phyloP scores from a whole-genome alignment of 2,797 vertebrate species.

The Uromys caudimaculatus region DNA sequence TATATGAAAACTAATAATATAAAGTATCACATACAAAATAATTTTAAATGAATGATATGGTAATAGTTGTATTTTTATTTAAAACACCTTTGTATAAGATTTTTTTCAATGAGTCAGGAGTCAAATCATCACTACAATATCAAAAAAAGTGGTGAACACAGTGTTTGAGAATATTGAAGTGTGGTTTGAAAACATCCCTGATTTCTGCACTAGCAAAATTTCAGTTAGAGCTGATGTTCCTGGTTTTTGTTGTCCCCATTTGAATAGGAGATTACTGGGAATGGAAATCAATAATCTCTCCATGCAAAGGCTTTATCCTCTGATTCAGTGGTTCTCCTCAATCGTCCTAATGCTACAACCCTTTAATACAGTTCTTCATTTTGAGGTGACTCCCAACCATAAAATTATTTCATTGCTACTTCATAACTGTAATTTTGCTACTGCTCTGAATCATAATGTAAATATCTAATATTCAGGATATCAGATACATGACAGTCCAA shows the following conservation, averaged over 20 bases:
- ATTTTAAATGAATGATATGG: constrained; percentile 29
- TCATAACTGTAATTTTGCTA: background rate
- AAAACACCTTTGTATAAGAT: background rate
- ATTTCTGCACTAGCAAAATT: constrained; percentile 15
- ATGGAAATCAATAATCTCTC: constrained; percentile 59
- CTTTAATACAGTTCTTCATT: background rate
- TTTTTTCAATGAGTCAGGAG: background rate
- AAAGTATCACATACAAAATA: constrained; percentile 14
- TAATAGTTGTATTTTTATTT: background rate
- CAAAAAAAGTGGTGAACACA: background rate
- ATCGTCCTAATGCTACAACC: background rate
- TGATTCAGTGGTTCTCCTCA: background rate
- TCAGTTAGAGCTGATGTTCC: background rate
- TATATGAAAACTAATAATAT: background rate
- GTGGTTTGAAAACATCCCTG: background rate
- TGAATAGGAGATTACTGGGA: background rate
- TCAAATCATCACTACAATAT: background rate
- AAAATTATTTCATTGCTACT: background rate
- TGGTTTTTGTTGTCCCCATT: background rate
- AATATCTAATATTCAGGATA: background rate
- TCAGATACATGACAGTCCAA: background rate
- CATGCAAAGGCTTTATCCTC: background rate
- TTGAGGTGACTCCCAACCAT: background rate
- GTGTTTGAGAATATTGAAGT: background rate
- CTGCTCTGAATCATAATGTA: background rate